phyloP scores from a whole-genome alignment of 2,113 vertebrate genomes.

The Ardeotis arabs region DNA sequence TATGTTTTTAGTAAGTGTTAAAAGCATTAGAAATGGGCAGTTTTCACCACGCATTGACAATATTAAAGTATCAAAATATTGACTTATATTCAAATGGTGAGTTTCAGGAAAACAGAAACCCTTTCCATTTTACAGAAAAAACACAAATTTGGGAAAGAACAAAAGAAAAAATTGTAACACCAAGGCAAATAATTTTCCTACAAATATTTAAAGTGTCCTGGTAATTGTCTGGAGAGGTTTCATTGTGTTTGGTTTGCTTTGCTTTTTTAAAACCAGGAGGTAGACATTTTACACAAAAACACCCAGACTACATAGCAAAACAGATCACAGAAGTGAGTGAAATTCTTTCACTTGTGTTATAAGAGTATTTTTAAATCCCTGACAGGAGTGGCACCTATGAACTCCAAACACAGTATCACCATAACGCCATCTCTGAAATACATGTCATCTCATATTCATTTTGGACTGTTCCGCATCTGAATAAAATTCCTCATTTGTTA shows the following conservation, averaged over 20 bases:
- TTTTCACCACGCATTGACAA: not conserved
- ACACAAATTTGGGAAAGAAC: not conserved
- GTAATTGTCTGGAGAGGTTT: not conserved
- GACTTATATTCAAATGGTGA: not conserved
- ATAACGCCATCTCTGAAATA: not conserved
- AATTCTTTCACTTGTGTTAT: not conserved
- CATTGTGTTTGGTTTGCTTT: not conserved
- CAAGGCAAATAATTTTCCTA: not conserved
- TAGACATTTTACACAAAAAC: not conserved
- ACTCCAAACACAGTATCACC: not conserved
- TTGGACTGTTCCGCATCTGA: not conserved
- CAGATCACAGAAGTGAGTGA: fast-evolving
- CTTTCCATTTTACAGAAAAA: slow-evolving; percentile 15
- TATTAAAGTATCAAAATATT: not conserved
- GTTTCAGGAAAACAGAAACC: slow-evolving; percentile 4
- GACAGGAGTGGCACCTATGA: not conserved
- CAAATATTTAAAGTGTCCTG: not conserved
- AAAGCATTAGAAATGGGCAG: not conserved
- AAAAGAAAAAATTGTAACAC: not conserved
- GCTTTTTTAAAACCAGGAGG: not conserved
- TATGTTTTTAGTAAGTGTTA: not conserved
- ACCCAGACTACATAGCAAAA: not conserved
- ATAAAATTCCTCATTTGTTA: not conserved
- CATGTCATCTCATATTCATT: no score
- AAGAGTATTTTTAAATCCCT: not conserved